phyloP scores from a whole-genome alignment of 2,888 invertebrate genomes.

The Furcula furcula region DNA sequence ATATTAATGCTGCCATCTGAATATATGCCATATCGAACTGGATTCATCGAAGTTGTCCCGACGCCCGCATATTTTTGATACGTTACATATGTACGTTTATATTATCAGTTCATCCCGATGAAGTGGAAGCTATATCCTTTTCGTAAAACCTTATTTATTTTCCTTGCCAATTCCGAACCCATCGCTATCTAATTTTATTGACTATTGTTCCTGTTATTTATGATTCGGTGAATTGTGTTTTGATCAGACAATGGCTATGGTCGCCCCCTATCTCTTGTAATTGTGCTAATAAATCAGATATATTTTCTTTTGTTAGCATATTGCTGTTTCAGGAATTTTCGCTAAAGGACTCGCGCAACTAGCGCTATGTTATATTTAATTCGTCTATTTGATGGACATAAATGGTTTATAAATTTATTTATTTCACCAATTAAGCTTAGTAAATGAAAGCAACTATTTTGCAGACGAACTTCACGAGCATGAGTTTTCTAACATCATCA shows the following conservation, averaged over 20 bases:
- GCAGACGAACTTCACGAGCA: too few relatives aligned
- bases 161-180: slow-evolving; percentile 56
- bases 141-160: slow-evolving; percentile 54
- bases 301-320: slow-evolving; percentile 56
- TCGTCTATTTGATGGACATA: too few relatives aligned
- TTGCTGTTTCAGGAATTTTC: slow-evolving; percentile 26
- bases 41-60: slow-evolving; percentile 7
- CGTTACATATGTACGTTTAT: slow-evolving; percentile 36
- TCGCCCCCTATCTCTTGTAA: slow-evolving; percentile 59
- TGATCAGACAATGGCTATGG: slow-evolving; percentile 66
- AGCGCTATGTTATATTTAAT: too few relatives aligned
- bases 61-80: slow-evolving; percentile 22
- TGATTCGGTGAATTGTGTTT: slow-evolving; percentile 70
- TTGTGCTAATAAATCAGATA: slow-evolving; percentile 72
- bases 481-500: too few relatives aligned
- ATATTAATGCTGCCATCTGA: slow-evolving; percentile 7
- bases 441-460: too few relatives aligned
- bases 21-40: slow-evolving; percentile 7
- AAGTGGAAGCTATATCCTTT: slow-evolving; percentile 48
- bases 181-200: slow-evolving; percentile 72
- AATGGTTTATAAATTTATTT: too few relatives aligned
- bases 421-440: too few relatives aligned
- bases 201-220: slow-evolving; percentile 76
- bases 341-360: slow-evolving; percentile 12
- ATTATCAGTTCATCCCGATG: slow-evolving; percentile 45